Percentiles rank a stretch among this genome's conserved stretches.
Evolutionary conservation across 2,888 invertebrate species (phyloP).

Genomic region (Didymodactylos carnosus): DNA sequence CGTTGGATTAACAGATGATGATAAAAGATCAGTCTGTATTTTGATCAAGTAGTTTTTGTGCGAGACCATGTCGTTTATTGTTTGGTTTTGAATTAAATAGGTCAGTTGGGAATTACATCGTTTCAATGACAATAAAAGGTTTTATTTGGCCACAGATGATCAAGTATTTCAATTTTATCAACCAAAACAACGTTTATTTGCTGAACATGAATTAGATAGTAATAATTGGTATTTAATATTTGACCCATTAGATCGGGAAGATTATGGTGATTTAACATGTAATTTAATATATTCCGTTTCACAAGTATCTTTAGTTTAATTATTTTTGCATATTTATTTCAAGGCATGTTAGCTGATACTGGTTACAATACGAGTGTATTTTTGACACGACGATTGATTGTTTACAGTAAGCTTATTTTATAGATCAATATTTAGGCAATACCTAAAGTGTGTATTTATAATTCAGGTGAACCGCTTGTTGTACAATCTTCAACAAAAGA

Average conservation of each 20-base stretch:
- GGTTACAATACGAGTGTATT: slow-evolving; percentile 8
- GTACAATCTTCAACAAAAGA: slow-evolving; percentile 13
- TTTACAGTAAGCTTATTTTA: too few species aligned
- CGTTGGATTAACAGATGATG: slow-evolving; percentile 6
- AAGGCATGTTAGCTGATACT: slow-evolving; percentile 11
- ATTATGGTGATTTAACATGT: slow-evolving; percentile 11
- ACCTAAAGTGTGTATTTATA: too few species aligned
- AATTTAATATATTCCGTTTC: not conserved
- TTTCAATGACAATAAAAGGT: slow-evolving; percentile 10
- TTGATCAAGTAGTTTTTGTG: not conserved
- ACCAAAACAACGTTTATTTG: slow-evolving; percentile 9
- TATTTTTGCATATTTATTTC: not conserved
- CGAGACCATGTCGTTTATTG: not conserved
- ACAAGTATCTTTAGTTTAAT: not conserved
- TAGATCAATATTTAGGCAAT: not conserved
- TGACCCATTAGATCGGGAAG: slow-evolving; percentile 11
- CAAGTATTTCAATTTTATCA: slow-evolving; percentile 12
- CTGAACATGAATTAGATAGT: slow-evolving; percentile 9
- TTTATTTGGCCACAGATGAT: slow-evolving; percentile 9
- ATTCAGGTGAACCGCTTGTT: slow-evolving; percentile 8
- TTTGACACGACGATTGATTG: slow-evolving; percentile 1
- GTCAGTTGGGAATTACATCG: slow-evolving; percentile 13
- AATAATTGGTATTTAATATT: slow-evolving; percentile 11
- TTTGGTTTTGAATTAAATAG: not conserved
- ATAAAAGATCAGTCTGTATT: slow-evolving; percentile 1